phyloP scores from a whole-genome alignment of 2,888 invertebrate species.

The Drosophila fulvimacula region DNA sequence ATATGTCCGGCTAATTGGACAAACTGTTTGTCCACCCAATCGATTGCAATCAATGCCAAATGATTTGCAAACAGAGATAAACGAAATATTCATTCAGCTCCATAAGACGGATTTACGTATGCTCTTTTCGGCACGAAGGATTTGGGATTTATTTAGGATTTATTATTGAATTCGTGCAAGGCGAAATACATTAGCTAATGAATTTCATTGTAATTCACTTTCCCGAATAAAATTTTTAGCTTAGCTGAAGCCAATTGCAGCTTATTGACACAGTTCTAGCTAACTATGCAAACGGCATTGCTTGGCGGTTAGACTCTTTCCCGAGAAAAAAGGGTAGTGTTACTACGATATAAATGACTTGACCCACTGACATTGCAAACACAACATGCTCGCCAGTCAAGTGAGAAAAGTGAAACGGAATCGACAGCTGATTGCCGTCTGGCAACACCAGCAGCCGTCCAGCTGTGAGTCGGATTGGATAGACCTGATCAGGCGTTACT shows the following conservation, averaged over 20 bases:
- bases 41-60: slow-evolving; percentile 57
- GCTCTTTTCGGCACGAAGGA: slow-evolving; percentile 1
- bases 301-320: not conserved
- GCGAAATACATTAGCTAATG: no score
- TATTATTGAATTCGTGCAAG: no score
- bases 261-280: not conserved
- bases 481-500: slow-evolving; percentile 44
- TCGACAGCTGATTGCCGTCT: slow-evolving; percentile 13
- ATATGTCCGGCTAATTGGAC: slow-evolving; percentile 60
- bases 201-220: not conserved
- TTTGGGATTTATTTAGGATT: not conserved
- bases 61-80: slow-evolving; percentile 73
- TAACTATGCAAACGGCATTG: not conserved
- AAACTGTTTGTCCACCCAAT: slow-evolving; percentile 53
- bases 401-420: slow-evolving; percentile 12
- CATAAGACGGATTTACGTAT: not conserved
- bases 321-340: not conserved
- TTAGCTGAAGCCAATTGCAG: not conserved
- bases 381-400: slow-evolving; percentile 36
- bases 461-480: slow-evolving; percentile 39
- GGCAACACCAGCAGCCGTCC: slow-evolving; percentile 13
- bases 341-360: slow-evolving; percentile 40
- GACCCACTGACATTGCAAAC: not conserved
- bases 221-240: not conserved
- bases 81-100: not conserved